Evolutionary conservation across 2,888 invertebrate species (phyloP), one percentile per base, ranked within the genome.

Genomic region (Frankliniella intonsa): DNA sequence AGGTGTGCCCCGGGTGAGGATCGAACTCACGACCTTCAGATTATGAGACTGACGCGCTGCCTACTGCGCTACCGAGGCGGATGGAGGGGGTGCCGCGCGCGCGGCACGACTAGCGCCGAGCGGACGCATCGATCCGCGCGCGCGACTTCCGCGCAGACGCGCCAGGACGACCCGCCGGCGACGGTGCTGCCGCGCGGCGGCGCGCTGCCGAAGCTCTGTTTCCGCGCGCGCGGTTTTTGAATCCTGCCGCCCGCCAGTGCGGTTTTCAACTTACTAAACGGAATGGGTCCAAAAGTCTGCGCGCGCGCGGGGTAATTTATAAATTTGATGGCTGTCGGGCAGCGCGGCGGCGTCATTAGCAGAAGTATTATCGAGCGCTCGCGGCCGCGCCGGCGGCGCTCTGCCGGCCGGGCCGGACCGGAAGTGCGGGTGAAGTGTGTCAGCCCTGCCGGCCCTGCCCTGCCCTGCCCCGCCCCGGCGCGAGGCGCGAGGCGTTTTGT

Each of bases 1-100:
- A 76, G 69, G 69, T 76, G 25, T 76, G 69, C 69, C 69, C 69
- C 69, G 69, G 69, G 69, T 76, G 69, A 76, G 69, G 69, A 76
- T 76, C 69, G 69, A 76, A 76, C 69, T 76, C 69, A 76, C 69
- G 69, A 76, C 69, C 69, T 76, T 76, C 69, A 76, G 69, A 76
- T 76, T 76, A 76, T 76, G 69, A 76, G 69, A 76, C 69, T 76
- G 69, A 76, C 69, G 69, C 69, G 69, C 69, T 76, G 69, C 69
- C 69, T 76, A 76, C 69, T 76, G 69, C 69, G 69, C 69, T 76
- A 76, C 69, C 69, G 69, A 76, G 69, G 69, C 69, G 69, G 69
- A 76, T 76, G 25, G 69, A 25, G 69, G 25, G 25, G 69, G 69
- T 10, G 69, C 25, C 69, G 0, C 8, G 2, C 5, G 12, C 69